Evolutionary conservation across 2,797 vertebrate genomes (phyloP).

Genomic region (Thamnophis elegans): DNA sequence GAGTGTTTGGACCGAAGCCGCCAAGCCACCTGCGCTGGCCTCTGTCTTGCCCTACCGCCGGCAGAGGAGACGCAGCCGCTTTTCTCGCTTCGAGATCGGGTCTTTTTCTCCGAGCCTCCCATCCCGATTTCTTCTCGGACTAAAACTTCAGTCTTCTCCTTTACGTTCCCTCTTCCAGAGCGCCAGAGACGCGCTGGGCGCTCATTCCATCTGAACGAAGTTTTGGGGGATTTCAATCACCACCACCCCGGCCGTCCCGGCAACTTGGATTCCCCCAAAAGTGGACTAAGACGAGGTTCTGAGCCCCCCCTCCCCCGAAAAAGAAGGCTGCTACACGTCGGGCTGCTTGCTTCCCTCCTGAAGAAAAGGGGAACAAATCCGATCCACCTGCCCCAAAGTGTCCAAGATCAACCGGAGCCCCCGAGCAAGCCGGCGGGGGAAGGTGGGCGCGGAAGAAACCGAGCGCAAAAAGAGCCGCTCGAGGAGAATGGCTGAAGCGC

Average conservation of each 20-base stretch:
- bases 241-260: background rate
- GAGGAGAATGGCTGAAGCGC: slow-evolving; percentile 56
- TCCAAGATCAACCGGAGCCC: background rate
- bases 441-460: background rate
- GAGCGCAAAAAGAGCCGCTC: background rate
- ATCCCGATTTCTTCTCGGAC: background rate
- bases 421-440: background rate
- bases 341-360: background rate
- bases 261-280: background rate
- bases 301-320: slow-evolving; percentile 5
- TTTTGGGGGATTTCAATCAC: background rate
- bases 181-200: background rate
- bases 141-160: rapidly evolving
- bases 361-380: background rate
- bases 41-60: background rate
- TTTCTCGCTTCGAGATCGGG: background rate
- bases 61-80: background rate
- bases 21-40: background rate
- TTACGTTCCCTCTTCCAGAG: background rate
- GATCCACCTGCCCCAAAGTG: background rate
- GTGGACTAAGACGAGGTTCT: background rate
- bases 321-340: background rate
- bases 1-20: rapidly evolving
- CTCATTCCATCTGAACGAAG: background rate
- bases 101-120: background rate